A percentile compares a stretch with the other conserved stretches of the same genome.
Evolutionary conservation across 2,113 vertebrate species (phyloP).

Genomic region (Sapayoa aenigma): DNA sequence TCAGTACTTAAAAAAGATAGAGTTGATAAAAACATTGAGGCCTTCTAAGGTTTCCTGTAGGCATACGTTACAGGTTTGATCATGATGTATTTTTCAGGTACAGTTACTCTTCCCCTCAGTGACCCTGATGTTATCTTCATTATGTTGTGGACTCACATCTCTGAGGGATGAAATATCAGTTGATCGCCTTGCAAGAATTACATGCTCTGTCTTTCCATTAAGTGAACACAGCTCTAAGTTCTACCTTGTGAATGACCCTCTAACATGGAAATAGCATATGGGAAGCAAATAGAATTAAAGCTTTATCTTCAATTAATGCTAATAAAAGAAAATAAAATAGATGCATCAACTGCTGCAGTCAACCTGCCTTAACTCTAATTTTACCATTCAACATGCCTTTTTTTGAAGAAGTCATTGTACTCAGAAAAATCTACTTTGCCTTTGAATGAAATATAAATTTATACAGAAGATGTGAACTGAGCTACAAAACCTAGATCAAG

Average conservation of each 20-base stretch:
- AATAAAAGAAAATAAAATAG: not conserved
- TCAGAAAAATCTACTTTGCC: not conserved
- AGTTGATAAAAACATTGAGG: conserved; percentile 37
- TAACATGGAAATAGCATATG: not conserved
- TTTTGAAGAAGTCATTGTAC: not conserved
- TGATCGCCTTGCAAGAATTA: conserved; percentile 48
- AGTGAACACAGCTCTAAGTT: not conserved
- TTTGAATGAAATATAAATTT: not conserved
- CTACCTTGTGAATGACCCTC: conserved; percentile 5
- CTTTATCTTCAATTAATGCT: not conserved
- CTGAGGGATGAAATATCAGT: conserved; percentile 11
- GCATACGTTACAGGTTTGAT: conserved; percentile 49
- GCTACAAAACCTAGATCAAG: not conserved
- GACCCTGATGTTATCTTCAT: conserved; percentile 55
- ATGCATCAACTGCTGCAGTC: not conserved
- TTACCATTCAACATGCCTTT: not conserved
- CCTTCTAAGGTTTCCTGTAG: conserved; percentile 38
- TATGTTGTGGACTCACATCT: not conserved
- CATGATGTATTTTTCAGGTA: conserved; percentile 42
- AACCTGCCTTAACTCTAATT: not conserved
- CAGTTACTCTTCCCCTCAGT: conserved; percentile 10
- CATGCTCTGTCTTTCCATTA: conserved; percentile 7
- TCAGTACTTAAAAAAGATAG: conserved; percentile 14
- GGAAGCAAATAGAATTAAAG: not conserved
- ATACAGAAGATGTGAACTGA: not conserved